These are phyloP conservation scores for Actinopyga echinites DNA, from an alignment of 53 echinoderm and acorn worm genomes.

Conservation along the genomic window DNA sequence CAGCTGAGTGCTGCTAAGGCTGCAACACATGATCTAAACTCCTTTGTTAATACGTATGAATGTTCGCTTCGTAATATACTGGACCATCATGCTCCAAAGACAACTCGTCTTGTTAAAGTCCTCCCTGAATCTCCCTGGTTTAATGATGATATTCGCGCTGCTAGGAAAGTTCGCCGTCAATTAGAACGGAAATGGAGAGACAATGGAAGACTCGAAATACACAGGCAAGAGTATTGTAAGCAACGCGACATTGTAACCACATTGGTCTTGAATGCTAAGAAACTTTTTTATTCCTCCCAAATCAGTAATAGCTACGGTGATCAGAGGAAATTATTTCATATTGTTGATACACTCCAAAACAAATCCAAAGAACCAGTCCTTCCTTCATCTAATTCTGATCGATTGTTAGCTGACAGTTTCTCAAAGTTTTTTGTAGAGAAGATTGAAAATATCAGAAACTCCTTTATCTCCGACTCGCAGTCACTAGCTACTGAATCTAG, in stretches of 20 bases:
- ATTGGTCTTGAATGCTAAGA: background rate
- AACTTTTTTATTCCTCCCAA: background rate
- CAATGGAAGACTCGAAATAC: slow-evolving; percentile 8
- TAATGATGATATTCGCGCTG: slow-evolving; percentile 35
- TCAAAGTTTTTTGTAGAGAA: slow-evolving; percentile 8
- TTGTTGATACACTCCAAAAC: slow-evolving; percentile 8
- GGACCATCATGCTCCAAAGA: slow-evolving; percentile 4
- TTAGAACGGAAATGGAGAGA: slow-evolving; percentile 11
- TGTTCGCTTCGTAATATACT: background rate
- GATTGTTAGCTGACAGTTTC: background rate
- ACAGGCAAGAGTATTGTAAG: slow-evolving; percentile 6
- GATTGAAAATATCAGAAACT: slow-evolving; percentile 15
- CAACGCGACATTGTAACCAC: slow-evolving; percentile 1
- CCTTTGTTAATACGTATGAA: background rate
- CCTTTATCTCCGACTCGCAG: background rate
- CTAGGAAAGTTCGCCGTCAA: slow-evolving; percentile 4
- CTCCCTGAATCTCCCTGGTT: slow-evolving; percentile 9
- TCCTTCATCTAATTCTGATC: slow-evolving; percentile 24
- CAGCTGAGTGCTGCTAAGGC: too few species aligned
- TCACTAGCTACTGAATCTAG: too few species aligned
- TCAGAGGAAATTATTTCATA: slow-evolving; percentile 15
- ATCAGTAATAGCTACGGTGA: slow-evolving; percentile 11
- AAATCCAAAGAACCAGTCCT: slow-evolving; percentile 23
- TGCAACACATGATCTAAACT: too few species aligned
- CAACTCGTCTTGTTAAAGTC: background rate